Evolutionary conservation across 1,140 invertebrate genomes (phyloP).

Genomic region (Nasonia giraulti): DNA sequence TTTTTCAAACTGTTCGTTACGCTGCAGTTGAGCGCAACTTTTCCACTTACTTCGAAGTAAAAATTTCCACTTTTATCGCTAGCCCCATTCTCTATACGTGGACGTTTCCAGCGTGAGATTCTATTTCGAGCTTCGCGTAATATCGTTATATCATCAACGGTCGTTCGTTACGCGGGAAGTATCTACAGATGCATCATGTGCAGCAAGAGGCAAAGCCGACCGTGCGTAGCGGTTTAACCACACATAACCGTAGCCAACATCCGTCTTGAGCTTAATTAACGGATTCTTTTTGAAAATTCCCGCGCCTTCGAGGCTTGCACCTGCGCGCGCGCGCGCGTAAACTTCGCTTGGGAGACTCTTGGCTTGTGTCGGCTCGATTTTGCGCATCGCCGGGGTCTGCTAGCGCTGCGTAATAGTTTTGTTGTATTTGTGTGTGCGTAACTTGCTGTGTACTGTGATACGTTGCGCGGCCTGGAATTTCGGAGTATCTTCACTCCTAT

Average conservation of each 20-base stretch:
- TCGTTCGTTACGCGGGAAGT: too few species aligned
- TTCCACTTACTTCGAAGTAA: background rate
- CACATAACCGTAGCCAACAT: background rate
- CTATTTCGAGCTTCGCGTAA: background rate
- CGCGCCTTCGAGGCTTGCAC: background rate
- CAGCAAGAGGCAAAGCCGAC: background rate
- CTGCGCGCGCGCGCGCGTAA: background rate
- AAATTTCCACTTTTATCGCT: background rate
- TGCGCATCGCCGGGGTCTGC: slow-evolving; percentile 18
- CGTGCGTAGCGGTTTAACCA: background rate
- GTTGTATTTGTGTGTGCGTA: background rate
- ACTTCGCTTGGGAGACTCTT: background rate
- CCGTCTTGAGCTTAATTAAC: background rate
- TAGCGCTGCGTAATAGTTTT: background rate
- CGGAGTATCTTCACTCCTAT: slow-evolving; percentile 8
- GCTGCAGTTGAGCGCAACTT: background rate
- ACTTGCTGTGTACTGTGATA: slow-evolving; percentile 21
- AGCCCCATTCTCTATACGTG: background rate
- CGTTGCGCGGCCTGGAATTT: slow-evolving; percentile 11
- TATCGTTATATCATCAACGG: background rate
- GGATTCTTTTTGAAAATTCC: background rate
- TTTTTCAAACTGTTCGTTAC: background rate
- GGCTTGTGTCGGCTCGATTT: slow-evolving; percentile 23
- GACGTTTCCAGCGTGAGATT: background rate
- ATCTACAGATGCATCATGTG: background rate